phyloP scores from a whole-genome alignment of 2,797 vertebrate species.

The Florisuga fusca region DNA sequence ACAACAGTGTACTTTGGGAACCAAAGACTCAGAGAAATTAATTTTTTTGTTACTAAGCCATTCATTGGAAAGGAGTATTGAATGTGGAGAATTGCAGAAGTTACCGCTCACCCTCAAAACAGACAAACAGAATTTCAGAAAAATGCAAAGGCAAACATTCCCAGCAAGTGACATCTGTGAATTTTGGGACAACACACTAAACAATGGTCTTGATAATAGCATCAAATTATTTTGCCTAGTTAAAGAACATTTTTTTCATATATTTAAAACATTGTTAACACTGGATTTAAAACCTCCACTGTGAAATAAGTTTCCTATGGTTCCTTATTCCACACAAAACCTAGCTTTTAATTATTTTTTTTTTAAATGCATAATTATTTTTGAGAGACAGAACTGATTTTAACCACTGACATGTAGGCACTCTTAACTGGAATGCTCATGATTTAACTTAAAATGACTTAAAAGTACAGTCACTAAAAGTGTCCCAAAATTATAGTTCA shows the following conservation, averaged over 20 bases:
- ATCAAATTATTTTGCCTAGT: neutral
- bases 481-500: neutral
- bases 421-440: neutral
- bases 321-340: neutral
- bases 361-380: neutral
- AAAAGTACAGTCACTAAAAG: neutral
- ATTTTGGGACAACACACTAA: rapidly evolving
- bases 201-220: neutral
- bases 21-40: neutral
- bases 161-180: rapidly evolving
- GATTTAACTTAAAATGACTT: neutral
- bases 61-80: neutral
- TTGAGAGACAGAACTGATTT: neutral
- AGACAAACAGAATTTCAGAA: neutral
- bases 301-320: neutral
- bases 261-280: neutral
- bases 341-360: neutral
- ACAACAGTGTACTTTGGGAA: neutral
- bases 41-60: neutral
- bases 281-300: neutral
- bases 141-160: neutral
- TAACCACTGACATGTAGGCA: rapidly evolving
- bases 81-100: neutral
- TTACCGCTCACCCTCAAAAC: neutral
- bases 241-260: neutral